Base-by-base conservation (phyloP, 2,797 vertebrate genomes). In the Poecilia gillii region DNA sequence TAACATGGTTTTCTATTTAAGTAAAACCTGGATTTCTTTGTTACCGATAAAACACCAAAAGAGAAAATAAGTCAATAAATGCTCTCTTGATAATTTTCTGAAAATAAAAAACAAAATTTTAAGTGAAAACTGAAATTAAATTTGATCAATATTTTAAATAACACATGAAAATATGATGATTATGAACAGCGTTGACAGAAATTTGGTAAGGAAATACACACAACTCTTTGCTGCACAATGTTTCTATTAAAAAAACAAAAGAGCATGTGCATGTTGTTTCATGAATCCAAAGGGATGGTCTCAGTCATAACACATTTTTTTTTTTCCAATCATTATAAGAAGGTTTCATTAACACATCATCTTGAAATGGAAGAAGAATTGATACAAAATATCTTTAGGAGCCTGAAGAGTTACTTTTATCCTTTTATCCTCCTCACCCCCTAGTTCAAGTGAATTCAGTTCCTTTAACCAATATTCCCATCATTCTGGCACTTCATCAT, bases 221-320 rank as follows among this genome's bases (percentile, higher is more conserved):
- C n/a, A n/a, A 25, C 53, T 55, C 53, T n/a, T 25, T 3, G 25
- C 25, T n/a, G 25, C 9, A n/a, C 9, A 9, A 12, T 55, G 53
- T n/a, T 55, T 25, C 18, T 20, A 6, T 16, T 49, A 12, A 62
- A 13, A 4, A 62, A 62, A 18, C 14, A 2, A 1, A 62, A 33
- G 16, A 33, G 4, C 28, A 62, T 9, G 55, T 80, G 78, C 6
- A 68, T 28, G 47, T 45, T 72, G 72, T 53, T 79, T 76, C 39
- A 59, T 33, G 31, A 79, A 74, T 28, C 83, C 12, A 16, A 18
- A 62, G 89, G 84, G 81, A 87, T 25, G 39, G 23, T 45, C 23
- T n/a, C 72, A 68, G 81, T 83, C 78, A 85, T 45, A 91, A 82
- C 81, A 83, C 74, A 78, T 87, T 85, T 80, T 88, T 86, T 88